Conservation (phyloP, 2,888 invertebrate species). For the Eupithecia abbreviata region DNA sequence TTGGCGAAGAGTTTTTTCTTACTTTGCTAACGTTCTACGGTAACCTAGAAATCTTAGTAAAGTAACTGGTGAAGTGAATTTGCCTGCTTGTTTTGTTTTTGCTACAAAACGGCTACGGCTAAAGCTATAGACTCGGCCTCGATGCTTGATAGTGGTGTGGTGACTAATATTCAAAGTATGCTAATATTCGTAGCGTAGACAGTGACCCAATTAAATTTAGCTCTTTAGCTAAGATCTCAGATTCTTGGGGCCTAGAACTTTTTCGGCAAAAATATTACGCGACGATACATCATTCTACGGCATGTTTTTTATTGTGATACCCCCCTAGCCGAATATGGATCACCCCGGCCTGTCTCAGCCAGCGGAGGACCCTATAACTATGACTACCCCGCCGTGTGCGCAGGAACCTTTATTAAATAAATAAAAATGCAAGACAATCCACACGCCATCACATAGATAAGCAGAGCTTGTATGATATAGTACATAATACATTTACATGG, state of each 20-base stretch:
- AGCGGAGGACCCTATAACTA: too few species aligned
- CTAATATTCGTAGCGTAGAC: background rate
- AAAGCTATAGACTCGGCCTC: background rate
- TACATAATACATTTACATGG: too few species aligned
- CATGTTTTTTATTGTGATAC: too few species aligned
- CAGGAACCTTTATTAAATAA: background rate
- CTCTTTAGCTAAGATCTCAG: background rate
- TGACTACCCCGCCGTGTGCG: too few species aligned
- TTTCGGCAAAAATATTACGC: background rate
- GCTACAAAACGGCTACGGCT: background rate
- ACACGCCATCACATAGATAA: too few species aligned
- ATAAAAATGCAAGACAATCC: too few species aligned
- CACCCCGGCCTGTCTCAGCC: too few species aligned
- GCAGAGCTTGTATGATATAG: too few species aligned
- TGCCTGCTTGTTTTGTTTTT: background rate
- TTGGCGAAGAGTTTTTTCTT: conserved; percentile 2
- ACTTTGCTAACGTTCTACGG: background rate
- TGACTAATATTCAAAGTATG: background rate
- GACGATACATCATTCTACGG: too few species aligned
- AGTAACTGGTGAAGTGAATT: background rate
- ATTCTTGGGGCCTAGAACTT: background rate
- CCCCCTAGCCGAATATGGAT: too few species aligned
- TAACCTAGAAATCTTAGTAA: background rate
- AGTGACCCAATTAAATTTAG: conserved; percentile 1
- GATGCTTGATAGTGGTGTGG: background rate